Percentiles rank a stretch among this genome's conserved stretches.
These are phyloP conservation scores for Mamestra brassicae DNA, from an alignment of 2,888 invertebrate genomes.

Conservation along the genomic window DNA sequence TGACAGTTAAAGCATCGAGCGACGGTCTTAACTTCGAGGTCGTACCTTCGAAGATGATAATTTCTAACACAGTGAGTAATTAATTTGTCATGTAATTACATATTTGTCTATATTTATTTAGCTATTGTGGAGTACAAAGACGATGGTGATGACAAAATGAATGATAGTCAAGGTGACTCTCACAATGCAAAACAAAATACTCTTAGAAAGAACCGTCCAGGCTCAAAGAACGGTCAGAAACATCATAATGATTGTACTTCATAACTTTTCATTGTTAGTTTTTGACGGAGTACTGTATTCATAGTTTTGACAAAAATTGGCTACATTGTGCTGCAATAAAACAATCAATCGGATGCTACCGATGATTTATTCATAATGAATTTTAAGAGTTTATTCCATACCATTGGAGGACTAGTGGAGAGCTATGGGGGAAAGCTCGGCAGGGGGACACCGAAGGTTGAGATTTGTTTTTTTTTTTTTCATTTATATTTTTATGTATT, in stretches of 20 bases:
- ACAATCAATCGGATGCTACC: not conserved
- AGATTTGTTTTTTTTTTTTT: too few relatives aligned
- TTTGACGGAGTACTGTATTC: too few relatives aligned
- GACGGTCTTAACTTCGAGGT: not conserved
- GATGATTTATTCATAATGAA: not conserved
- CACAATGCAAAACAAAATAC: not conserved
- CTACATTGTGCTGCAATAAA: not conserved
- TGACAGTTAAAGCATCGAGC: not conserved
- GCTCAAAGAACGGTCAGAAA: slow-evolving; percentile 13
- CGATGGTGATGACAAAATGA: not conserved
- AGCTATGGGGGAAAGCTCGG: too few relatives aligned
- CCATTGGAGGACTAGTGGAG: too few relatives aligned
- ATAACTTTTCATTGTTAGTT: not conserved
- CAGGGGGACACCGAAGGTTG: too few relatives aligned
- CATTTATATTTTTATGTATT: too few relatives aligned
- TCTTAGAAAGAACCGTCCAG: not conserved
- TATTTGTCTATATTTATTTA: not conserved
- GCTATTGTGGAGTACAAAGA: not conserved
- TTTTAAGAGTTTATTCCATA: too few relatives aligned
- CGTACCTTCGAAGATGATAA: too few relatives aligned
- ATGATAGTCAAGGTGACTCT: not conserved
- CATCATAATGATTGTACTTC: not conserved
- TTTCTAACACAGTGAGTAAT: too few relatives aligned
- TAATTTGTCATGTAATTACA: not conserved
- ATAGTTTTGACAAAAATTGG: not conserved